phyloP scores from a whole-genome alignment of 2,888 invertebrate genomes.

The Yponomeuta cagnagella region DNA sequence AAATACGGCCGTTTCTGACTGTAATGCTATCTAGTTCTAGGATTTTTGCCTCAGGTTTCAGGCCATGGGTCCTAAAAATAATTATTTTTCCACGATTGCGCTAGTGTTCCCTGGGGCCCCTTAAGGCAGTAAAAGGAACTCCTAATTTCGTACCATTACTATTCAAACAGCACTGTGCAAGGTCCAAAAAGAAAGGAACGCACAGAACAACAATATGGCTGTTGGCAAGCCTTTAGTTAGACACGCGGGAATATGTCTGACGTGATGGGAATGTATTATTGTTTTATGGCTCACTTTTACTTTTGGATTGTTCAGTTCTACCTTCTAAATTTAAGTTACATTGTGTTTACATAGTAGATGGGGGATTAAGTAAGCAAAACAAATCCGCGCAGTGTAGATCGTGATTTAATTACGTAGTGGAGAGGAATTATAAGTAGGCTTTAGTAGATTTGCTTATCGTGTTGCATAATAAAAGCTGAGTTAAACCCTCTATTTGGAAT shows the following conservation, averaged over 20 bases:
- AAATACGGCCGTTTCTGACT: too few relatives aligned
- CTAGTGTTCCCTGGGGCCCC: too few relatives aligned
- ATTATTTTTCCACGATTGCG: too few relatives aligned
- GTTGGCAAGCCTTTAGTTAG: slow-evolving; percentile 28
- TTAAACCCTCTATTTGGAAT: background rate
- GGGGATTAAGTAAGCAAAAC: background rate
- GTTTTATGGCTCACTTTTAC: slow-evolving; percentile 28
- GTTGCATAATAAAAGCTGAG: background rate
- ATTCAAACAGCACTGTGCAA: background rate
- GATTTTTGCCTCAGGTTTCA: too few relatives aligned
- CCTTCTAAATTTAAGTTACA: background rate
- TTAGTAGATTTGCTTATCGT: background rate
- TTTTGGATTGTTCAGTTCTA: slow-evolving; percentile 28
- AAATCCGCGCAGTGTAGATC: slow-evolving; percentile 2
- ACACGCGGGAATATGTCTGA: slow-evolving; percentile 21
- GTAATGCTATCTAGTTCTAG: too few relatives aligned
- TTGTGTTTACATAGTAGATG: background rate
- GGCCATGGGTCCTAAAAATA: too few relatives aligned
- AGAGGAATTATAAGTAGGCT: background rate
- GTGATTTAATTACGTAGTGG: slow-evolving; percentile 5
- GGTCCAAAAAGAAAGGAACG: background rate
- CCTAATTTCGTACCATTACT: background rate
- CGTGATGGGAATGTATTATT: slow-evolving; percentile 33
- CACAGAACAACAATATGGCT: background rate
- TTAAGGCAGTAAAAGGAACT: too few relatives aligned